Conservation (phyloP, 2,888 invertebrate genomes). For the Parnassius orleans region DNA sequence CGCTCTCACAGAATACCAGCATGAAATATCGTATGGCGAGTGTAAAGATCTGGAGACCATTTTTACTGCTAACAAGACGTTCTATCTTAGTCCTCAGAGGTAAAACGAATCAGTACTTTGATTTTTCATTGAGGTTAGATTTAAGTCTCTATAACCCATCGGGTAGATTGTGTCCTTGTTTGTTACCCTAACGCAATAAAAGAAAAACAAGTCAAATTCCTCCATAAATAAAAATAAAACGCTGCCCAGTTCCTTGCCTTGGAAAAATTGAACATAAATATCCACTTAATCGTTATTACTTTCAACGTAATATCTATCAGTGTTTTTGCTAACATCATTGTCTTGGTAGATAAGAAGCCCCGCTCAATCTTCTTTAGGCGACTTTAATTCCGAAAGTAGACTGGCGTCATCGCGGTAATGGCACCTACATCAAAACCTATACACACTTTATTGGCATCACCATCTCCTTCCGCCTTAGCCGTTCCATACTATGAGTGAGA, state of each 20-base stretch:
- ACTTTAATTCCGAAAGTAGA: slow-evolving; percentile 78
- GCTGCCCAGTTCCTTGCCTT: neutral
- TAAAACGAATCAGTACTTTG: no score
- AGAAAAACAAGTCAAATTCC: no score
- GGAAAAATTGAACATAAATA: slow-evolving; percentile 13
- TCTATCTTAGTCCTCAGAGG: no score
- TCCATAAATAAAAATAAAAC: neutral
- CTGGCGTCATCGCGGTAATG: slow-evolving; percentile 67
- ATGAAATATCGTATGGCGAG: no score
- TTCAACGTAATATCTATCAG: slow-evolving; percentile 56
- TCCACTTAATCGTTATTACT: slow-evolving; percentile 43
- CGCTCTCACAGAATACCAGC: no score
- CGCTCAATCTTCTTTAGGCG: slow-evolving; percentile 75
- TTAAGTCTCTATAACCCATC: no score
- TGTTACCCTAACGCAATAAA: no score
- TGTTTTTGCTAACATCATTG: slow-evolving; percentile 75
- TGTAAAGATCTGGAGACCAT: no score
- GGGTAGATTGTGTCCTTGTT: no score
- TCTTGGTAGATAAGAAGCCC: slow-evolving; percentile 67
- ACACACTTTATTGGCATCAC: slow-evolving; percentile 47
- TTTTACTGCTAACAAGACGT: no score
- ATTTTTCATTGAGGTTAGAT: no score
- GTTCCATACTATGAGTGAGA: slow-evolving; percentile 33
- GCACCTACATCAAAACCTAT: slow-evolving; percentile 60
- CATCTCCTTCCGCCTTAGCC: slow-evolving; percentile 42